These are phyloP conservation scores for Manis crassicaudata DNA, from an alignment of 2,797 vertebrate genomes.

Conservation along the genomic window DNA sequence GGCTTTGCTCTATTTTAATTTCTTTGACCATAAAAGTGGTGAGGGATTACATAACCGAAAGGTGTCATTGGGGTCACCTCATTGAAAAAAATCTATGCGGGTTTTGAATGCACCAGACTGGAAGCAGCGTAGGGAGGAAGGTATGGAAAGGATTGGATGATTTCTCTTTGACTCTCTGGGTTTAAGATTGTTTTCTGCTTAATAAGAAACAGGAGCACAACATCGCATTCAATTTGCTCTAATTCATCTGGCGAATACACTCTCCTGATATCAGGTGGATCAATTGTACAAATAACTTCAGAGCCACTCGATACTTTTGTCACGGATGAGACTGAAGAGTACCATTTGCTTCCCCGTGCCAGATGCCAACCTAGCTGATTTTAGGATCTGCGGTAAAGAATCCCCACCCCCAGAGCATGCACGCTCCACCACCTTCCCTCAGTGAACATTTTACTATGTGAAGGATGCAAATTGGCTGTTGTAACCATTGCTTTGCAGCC, in stretches of 20 bases:
- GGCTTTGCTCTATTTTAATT: not conserved
- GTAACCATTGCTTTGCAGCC: conserved; percentile 14
- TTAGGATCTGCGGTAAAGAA: not conserved
- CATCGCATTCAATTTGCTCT: conserved; percentile 29
- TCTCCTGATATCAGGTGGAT: not conserved
- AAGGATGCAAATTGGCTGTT: not conserved
- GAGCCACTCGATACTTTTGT: not conserved
- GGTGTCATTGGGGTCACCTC: not conserved
- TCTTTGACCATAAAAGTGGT: not conserved
- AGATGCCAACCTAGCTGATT: conserved; percentile 16
- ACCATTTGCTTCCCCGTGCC: not conserved
- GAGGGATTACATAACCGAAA: not conserved
- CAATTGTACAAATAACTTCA: conserved; percentile 49
- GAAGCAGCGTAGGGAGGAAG: not conserved
- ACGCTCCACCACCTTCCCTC: not conserved
- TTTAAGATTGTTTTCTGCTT: not conserved
- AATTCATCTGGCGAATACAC: not conserved
- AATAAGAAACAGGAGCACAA: not conserved
- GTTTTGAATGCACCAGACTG: not conserved
- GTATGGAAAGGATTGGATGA: not conserved
- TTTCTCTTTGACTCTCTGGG: not conserved
- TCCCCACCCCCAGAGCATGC: not conserved
- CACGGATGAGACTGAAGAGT: conserved; percentile 4
- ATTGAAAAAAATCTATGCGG: not conserved
- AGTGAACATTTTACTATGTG: not conserved